Conservation (phyloP, 2,888 invertebrate species). For the Minunthozetes semirufus region DNA sequence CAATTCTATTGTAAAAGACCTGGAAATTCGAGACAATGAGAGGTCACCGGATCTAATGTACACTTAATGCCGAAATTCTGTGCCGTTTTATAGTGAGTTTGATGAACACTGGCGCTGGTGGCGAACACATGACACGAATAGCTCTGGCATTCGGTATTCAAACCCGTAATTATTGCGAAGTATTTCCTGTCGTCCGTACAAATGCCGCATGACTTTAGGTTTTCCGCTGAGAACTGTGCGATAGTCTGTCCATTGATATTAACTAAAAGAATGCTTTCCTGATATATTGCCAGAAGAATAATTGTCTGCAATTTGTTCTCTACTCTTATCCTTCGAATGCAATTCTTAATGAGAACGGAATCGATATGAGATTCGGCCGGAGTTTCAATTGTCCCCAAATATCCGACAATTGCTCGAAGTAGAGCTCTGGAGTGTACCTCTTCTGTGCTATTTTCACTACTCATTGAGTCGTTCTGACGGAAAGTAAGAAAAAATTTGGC, state of each 20-base stretch:
- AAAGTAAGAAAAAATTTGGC: neutral
- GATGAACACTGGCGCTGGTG: slow-evolving; percentile 73
- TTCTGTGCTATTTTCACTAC: slow-evolving; percentile 24
- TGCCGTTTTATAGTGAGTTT: slow-evolving; percentile 69
- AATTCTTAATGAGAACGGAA: slow-evolving; percentile 64
- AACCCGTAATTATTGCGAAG: slow-evolving; percentile 79
- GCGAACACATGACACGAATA: slow-evolving; percentile 93
- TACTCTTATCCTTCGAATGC: slow-evolving; percentile 77
- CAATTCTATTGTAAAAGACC: slow-evolving; percentile 44
- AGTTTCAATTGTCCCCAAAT: slow-evolving; percentile 92
- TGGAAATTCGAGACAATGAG: slow-evolving; percentile 78
- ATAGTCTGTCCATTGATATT: slow-evolving; percentile 69
- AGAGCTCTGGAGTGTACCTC: slow-evolving; percentile 30
- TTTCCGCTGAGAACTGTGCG: slow-evolving; percentile 76
- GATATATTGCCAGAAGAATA: slow-evolving; percentile 74
- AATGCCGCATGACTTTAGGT: slow-evolving; percentile 80
- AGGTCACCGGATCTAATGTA: slow-evolving; percentile 53
- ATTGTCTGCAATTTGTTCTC: slow-evolving; percentile 73
- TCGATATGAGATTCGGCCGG: slow-evolving; percentile 55
- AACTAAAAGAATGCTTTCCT: slow-evolving; percentile 67
- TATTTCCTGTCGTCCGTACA: slow-evolving; percentile 83
- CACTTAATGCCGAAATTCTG: slow-evolving; percentile 77
- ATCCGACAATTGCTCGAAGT: slow-evolving; percentile 69
- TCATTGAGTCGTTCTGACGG: neutral
- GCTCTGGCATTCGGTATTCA: slow-evolving; percentile 44